phyloP scores from a whole-genome alignment of 2,113 vertebrate species.

The Antigone vipio region DNA sequence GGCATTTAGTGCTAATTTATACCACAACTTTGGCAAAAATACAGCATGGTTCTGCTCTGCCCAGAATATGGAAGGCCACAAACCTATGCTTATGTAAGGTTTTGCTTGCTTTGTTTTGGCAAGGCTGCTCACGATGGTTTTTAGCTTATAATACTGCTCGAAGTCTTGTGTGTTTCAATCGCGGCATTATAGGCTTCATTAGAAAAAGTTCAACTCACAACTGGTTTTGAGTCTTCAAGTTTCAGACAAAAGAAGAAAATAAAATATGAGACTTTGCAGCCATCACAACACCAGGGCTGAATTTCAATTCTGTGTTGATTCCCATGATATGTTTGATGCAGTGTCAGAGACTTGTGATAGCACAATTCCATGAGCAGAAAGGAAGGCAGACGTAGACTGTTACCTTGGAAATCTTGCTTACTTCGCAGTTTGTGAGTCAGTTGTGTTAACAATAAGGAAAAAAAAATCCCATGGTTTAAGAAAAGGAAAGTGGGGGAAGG shows the following conservation, averaged over 20 bases:
- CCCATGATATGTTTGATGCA: background rate
- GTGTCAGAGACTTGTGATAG: background rate
- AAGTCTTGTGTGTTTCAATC: background rate
- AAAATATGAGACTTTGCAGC: background rate
- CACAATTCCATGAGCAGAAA: background rate
- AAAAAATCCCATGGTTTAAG: background rate
- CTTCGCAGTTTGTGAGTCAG: background rate
- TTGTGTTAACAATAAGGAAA: background rate
- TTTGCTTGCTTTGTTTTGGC: background rate
- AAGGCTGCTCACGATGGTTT: background rate
- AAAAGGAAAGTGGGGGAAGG: background rate
- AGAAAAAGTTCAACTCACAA: background rate
- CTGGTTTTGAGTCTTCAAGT: background rate
- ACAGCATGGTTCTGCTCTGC: background rate
- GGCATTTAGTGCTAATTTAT: background rate
- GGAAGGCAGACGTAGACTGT: background rate
- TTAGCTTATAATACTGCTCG: accelerated
- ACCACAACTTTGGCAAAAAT: background rate
- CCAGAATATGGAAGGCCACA: background rate
- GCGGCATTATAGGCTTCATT: background rate
- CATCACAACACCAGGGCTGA: background rate
- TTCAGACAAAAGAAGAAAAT: background rate
- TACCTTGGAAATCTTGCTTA: background rate
- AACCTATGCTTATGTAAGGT: background rate
- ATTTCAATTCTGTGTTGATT: background rate